phyloP scores from a whole-genome alignment of 1,140 invertebrate species.

The Pogonomyrmex barbatus region DNA sequence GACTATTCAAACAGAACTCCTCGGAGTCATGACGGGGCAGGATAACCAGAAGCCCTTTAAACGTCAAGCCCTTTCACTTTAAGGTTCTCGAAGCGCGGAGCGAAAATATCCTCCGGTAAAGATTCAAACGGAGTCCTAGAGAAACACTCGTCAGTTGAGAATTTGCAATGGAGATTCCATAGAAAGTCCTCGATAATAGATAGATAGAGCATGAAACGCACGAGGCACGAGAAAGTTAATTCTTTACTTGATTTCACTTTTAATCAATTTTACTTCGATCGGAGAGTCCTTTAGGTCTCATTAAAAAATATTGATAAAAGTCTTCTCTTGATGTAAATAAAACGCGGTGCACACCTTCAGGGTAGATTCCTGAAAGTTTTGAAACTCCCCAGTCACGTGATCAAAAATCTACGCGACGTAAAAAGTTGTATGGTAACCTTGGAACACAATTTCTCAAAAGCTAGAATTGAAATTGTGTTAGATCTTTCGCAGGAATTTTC shows the following conservation, averaged over 20 bases:
- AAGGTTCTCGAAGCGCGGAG: conserved; percentile 7
- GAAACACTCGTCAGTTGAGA: conserved; percentile 28
- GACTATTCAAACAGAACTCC: conserved; percentile 45
- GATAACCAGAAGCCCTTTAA: conserved; percentile 43
- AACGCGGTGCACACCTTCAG: background rate
- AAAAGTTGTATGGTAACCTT: conserved; percentile 29
- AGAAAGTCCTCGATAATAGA: background rate
- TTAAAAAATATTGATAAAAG: background rate
- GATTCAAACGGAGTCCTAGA: conserved; percentile 8
- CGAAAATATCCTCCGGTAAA: conserved; percentile 14
- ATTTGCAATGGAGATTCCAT: background rate
- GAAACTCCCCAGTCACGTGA: conserved; percentile 28
- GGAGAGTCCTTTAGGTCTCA: background rate
- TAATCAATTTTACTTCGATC: background rate
- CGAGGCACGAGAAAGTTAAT: background rate
- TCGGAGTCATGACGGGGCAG: conserved; percentile 15
- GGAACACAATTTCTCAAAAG: background rate
- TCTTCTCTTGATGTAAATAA: background rate
- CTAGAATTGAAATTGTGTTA: background rate
- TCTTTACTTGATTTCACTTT: background rate
- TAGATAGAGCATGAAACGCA: background rate
- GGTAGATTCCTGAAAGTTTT: background rate
- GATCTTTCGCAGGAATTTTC: conserved; percentile 21
- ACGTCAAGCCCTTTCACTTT: conserved; percentile 42
- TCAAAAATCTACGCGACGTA: conserved; percentile 44